Percentiles rank a stretch among this genome's conserved stretches.
These are phyloP conservation scores for Lepisosteus osseus DNA, from an alignment of 2,113 vertebrate species.

Conservation along the genomic window DNA sequence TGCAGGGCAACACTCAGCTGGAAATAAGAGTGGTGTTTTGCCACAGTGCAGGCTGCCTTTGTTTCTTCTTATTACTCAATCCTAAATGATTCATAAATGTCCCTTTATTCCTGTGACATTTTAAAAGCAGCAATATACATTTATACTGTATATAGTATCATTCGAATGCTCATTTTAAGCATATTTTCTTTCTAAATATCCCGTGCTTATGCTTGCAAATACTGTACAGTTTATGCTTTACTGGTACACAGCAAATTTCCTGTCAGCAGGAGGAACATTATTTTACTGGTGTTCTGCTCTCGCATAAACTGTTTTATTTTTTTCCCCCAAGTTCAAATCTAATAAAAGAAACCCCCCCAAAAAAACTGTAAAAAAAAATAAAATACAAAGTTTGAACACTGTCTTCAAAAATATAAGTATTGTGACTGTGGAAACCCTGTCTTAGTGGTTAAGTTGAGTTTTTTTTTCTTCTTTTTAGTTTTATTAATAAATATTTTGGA, in stretches of 20 bases:
- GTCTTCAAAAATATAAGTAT: constrained; percentile 12
- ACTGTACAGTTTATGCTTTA: constrained; percentile 1
- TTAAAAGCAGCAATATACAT: background rate
- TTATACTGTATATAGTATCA: constrained; percentile 15
- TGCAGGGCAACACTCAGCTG: too few species aligned
- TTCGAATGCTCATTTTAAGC: constrained; percentile 43
- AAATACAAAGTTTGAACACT: constrained; percentile 35
- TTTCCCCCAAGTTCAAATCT: constrained; percentile 36
- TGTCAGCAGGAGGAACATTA: background rate
- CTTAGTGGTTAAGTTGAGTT: constrained; percentile 34
- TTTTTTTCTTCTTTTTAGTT: constrained; percentile 19
- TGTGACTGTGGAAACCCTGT: constrained; percentile 25
- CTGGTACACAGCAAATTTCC: background rate
- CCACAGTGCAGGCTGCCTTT: too few species aligned
- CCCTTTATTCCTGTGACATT: too few species aligned
- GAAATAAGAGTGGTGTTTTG: too few species aligned
- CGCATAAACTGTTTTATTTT: constrained; percentile 36
- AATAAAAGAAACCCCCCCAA: constrained; percentile 42
- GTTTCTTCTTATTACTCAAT: too few species aligned
- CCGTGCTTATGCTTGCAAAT: constrained; percentile 24
- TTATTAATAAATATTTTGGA: constrained; percentile 34
- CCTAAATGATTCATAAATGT: too few species aligned
- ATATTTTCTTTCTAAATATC: constrained; percentile 52
- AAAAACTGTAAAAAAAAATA: constrained; percentile 47
- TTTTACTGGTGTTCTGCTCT: background rate